Base-by-base conservation (phyloP, 2,113 vertebrate species). In the Otocyon megalotis region DNA sequence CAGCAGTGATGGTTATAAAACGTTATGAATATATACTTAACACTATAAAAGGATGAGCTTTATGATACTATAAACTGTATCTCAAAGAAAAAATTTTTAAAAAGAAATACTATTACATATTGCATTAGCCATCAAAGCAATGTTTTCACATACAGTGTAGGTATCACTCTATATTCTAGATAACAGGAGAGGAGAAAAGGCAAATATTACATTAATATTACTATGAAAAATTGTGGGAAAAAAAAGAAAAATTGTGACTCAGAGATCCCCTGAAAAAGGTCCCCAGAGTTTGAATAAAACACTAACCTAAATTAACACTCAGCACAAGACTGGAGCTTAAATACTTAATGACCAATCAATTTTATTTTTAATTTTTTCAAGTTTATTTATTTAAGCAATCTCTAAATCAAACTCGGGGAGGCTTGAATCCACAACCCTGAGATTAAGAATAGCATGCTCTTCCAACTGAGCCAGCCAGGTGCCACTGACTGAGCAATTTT, bases 41-140 rank as follows among this genome's bases (percentile, higher is more conserved):
- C 12, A 50, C 1, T 37, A 82, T 50, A 65, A 81, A 83, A 88
- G 3, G 0, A 17, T 92, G 5, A 96, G 43, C 56, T 62, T 86
- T 86, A 93, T 26, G 6, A 32, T 77, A 80, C 9, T 84, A 15
- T 58, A 82, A 93, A 72, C 43, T 65, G 53, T 48, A 89, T 26
- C 62, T 88, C 82, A 93, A 93, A 90, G 26, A 77, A 95, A 84
- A 83, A 67, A 22, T 63, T 63, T 35, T 69, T n/a, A 20, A 16
- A 72, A 88, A 88, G 5, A 79, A 77, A 63, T 1, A 69, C 26
- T 12, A 85, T 81, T 67, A 86, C 16, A 92, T 24, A 90, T 81
- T 89, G 14, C 13, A 93, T 20, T 60, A 89, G 37, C 26, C 63
- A 94, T 88, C 43, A 95, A 89, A 95, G 43, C n/a, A 94, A 89